Evolutionary conservation across 2,888 invertebrate species (phyloP).

Genomic region (Platerodrilus igneus): DNA sequence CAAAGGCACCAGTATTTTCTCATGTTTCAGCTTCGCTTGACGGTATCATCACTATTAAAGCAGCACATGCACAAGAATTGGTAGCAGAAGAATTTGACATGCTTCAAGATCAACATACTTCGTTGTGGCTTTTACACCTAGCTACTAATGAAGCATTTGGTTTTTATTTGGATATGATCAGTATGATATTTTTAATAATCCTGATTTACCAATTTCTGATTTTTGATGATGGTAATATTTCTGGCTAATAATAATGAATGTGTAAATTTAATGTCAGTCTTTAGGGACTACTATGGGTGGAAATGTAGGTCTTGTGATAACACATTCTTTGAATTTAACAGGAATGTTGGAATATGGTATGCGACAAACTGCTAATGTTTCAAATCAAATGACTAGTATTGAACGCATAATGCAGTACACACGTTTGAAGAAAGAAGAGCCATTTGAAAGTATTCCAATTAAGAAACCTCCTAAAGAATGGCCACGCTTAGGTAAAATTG

Average conservation of each 20-base stretch:
- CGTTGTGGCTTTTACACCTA: slow-evolving; percentile 58
- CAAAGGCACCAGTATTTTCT: slow-evolving; percentile 86
- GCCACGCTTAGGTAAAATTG: slow-evolving; percentile 59
- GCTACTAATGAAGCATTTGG: slow-evolving; percentile 60
- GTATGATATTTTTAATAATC: slow-evolving; percentile 57
- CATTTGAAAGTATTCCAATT: slow-evolving; percentile 54
- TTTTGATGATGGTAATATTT: slow-evolving; percentile 54
- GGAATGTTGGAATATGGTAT: slow-evolving; percentile 80
- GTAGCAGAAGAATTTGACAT: slow-evolving; percentile 71
- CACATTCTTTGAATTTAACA: slow-evolving; percentile 67
- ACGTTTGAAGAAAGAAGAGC: slow-evolving; percentile 65
- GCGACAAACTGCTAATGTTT: slow-evolving; percentile 71
- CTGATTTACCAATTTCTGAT: slow-evolving; percentile 62
- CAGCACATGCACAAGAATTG: slow-evolving; percentile 66
- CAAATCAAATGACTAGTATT: slow-evolving; percentile 76
- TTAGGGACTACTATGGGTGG: slow-evolving; percentile 58
- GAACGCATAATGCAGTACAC: slow-evolving; percentile 79
- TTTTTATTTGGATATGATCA: slow-evolving; percentile 61
- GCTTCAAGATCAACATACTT: slow-evolving; percentile 65
- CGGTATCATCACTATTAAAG: slow-evolving; percentile 83
- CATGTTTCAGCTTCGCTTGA: slow-evolving; percentile 83
- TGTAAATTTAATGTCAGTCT: slow-evolving; percentile 11
- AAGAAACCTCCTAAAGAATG: slow-evolving; percentile 54
- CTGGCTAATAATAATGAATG: not conserved
- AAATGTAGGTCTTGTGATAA: slow-evolving; percentile 67